Evolutionary conservation across 2,797 vertebrate species (phyloP).

Genomic region (Pipistrellus pygmaeus): DNA sequence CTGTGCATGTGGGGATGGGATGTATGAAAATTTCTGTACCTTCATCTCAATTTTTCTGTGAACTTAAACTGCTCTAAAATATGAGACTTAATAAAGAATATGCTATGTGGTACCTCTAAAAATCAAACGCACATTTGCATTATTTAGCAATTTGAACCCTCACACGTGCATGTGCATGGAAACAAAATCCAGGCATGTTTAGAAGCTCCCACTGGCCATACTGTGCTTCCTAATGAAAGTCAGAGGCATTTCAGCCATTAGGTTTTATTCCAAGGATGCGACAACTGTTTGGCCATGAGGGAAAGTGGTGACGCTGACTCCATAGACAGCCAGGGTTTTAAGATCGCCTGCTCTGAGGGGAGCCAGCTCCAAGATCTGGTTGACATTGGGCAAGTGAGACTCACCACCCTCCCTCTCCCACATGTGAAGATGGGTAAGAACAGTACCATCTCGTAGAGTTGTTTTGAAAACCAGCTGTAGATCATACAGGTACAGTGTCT

Average conservation of each 20-base stretch:
- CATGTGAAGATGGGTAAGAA: neutral
- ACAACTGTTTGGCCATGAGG: neutral
- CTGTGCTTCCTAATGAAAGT: neutral
- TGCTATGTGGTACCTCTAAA: neutral
- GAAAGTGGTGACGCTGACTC: neutral
- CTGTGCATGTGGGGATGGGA: neutral
- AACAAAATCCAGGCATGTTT: neutral
- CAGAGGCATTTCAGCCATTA: neutral
- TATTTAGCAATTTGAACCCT: neutral
- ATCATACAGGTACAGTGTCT: neutral
- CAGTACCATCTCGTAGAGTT: neutral
- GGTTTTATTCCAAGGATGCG: neutral
- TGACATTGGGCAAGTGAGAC: neutral
- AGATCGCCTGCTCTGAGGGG: fast-evolving
- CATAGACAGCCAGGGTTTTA: neutral
- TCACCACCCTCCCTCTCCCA: neutral
- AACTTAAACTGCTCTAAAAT: neutral
- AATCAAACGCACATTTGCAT: neutral
- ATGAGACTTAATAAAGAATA: neutral
- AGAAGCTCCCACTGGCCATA: no score
- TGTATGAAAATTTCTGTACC: neutral
- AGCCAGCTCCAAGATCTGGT: neutral
- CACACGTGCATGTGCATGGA: neutral
- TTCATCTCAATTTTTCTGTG: neutral
- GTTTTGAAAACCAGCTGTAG: neutral